Base-by-base conservation (phyloP, 1,140 invertebrate genomes). In the Pseudomyrmex cubaensis region DNA sequence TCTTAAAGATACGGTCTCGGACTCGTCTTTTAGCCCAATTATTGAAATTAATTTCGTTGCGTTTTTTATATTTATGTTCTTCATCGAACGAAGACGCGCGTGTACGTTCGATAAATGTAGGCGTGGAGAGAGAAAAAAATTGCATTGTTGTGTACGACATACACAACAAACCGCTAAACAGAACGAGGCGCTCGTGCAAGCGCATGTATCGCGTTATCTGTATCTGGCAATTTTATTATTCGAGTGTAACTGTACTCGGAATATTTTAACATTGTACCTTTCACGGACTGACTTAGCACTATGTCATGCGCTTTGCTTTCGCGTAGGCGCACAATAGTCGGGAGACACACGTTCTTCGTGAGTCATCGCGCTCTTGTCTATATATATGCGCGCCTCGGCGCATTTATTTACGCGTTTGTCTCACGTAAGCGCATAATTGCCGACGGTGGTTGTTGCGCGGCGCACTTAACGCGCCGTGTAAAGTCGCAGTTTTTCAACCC, bases 401-500 rank as follows among this genome's bases (percentile, higher is more conserved):
- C 54, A 59, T 85, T 70, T 75, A 84, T 87, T 85, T 88, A 63
- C 84, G 76, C 56, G 82, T 86, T 90, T 82, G 73, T 85, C 85
- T 59, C 78, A 84, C 5, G 35, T 35, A 66, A 76, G 89, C 73
- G 89, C 89, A 87, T 91, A 92, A 93, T 93, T 90, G 91, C 89
- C 35, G 35, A 35, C 35, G 35, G 35, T 35, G 90, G 88, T 91
- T 91, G 89, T 93, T 92, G 92, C 86, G 84, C 87, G 83, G 84
- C 87, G 83, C 76, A 87, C 76, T 91, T 89, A 93, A 93, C 91
- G 91, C 83, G 85, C 87, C 91, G 89, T 92, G 90, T 92, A 92
- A 93, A 93, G 87, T 90, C 85, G 80, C 87, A 88, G 89, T 92
- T 93, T 93, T 92, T 92, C 91, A 88, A 89, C 87, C 76, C 73